phyloP scores from a whole-genome alignment of 1,140 invertebrate species.

The Rhizoglyphus robini region DNA sequence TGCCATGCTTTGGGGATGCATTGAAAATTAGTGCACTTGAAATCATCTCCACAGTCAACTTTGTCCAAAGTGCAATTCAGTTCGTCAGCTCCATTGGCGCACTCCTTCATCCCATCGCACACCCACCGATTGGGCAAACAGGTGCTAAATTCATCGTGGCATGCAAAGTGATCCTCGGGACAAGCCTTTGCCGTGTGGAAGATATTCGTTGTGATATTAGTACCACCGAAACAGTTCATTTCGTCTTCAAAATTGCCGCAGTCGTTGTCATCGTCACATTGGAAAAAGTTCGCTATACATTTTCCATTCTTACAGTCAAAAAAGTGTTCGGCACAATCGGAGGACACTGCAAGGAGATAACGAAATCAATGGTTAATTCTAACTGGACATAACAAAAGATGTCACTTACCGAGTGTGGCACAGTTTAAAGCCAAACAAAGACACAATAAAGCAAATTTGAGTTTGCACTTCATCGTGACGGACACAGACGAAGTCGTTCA shows the following conservation, averaged over 20 bases:
- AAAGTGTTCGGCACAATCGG: slow-evolving; percentile 6
- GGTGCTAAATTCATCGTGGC: slow-evolving; percentile 16
- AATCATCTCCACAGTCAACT: slow-evolving; percentile 29
- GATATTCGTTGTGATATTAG: too few species aligned
- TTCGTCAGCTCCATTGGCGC: slow-evolving; percentile 36
- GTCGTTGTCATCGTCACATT: slow-evolving; percentile 80
- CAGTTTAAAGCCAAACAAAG: not conserved
- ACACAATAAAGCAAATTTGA: too few species aligned
- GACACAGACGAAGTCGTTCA: too few species aligned
- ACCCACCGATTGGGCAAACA: slow-evolving; percentile 22
- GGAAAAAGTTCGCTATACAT: slow-evolving; percentile 71
- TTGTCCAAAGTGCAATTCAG: slow-evolving; percentile 32
- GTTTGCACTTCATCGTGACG: too few species aligned
- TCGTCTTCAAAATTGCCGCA: slow-evolving; percentile 82
- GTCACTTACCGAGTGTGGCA: not conserved
- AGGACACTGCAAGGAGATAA: not conserved
- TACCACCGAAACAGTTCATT: slow-evolving; percentile 49
- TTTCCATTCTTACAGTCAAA: slow-evolving; percentile 80
- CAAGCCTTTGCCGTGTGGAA: too few species aligned
- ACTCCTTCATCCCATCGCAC: slow-evolving; percentile 33
- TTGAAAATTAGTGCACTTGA: slow-evolving; percentile 24
- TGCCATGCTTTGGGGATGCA: slow-evolving; percentile 27
- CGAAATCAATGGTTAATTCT: not conserved
- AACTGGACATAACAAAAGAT: not conserved
- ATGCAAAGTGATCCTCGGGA: slow-evolving; percentile 19